These are phyloP conservation scores for Falco punctatus DNA, from an alignment of 2,113 vertebrate genomes.

Conservation along the genomic window DNA sequence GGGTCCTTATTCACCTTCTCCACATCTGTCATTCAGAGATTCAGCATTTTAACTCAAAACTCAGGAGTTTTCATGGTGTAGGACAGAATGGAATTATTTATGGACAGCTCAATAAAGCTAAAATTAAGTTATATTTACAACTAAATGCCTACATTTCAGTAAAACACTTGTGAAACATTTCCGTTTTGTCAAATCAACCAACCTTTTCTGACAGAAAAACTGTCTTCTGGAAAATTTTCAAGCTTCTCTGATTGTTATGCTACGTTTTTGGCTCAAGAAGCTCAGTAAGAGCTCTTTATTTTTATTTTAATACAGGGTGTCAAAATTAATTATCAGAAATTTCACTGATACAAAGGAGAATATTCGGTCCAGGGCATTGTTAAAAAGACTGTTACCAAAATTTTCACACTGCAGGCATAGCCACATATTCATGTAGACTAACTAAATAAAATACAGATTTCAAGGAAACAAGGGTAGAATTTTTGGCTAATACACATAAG, in stretches of 20 bases:
- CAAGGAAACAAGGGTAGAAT: background rate
- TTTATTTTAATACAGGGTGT: constrained; percentile 40
- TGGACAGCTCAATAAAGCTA: background rate
- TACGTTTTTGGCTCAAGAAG: constrained; percentile 38
- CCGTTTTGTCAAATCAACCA: background rate
- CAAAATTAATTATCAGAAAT: constrained; percentile 48
- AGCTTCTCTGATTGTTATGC: background rate
- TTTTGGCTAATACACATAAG: background rate
- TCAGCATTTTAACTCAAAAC: background rate
- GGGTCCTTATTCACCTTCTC: background rate
- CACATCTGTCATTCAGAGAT: background rate
- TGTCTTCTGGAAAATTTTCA: constrained; percentile 1
- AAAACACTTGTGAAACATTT: background rate
- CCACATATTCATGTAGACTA: background rate
- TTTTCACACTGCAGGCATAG: constrained; percentile 5
- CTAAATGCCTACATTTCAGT: background rate
- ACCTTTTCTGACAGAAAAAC: background rate
- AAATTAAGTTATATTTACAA: background rate
- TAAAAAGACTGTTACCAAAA: constrained; percentile 7
- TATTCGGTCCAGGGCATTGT: background rate
- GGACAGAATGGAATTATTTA: background rate
- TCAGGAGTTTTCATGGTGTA: background rate
- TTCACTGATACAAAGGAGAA: constrained; percentile 43
- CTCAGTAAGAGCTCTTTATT: background rate
- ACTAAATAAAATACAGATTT: constrained; percentile 46